Percentiles rank a stretch among this genome's conserved stretches.
Conservation (phyloP, 2,113 vertebrate genomes). For the Centrocercus urophasianus region DNA sequence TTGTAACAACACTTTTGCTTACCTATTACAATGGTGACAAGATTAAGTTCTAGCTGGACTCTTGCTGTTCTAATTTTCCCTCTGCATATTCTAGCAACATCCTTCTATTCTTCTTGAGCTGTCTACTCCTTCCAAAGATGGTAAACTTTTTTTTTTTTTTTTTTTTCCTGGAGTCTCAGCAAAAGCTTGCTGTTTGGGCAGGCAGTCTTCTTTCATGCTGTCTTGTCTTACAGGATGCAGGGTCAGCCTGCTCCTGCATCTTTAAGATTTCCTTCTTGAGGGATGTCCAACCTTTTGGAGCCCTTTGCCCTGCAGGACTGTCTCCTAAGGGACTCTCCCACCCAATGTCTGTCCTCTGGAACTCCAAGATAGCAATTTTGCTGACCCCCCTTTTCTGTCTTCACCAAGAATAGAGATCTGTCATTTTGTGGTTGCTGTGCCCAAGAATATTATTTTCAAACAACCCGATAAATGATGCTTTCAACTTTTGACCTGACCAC, state of each 20-base stretch:
- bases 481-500: not conserved
- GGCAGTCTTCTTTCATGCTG: not conserved
- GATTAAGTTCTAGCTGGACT: not conserved
- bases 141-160: not conserved
- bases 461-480: not conserved
- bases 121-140: not conserved
- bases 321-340: not conserved
- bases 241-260: not conserved
- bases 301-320: not conserved
- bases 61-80: not conserved
- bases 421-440: not conserved
- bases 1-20: not conserved
- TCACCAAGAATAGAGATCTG: not conserved
- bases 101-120: not conserved
- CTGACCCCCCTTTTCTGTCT: not conserved
- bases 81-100: not conserved
- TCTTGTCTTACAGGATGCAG: not conserved
- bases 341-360: not conserved
- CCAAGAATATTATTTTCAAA: not conserved
- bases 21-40: not conserved
- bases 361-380: not conserved
- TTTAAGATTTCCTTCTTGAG: not conserved
- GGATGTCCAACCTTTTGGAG: too few relatives aligned
- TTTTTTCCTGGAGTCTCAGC: not conserved
- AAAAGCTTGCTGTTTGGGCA: not conserved